A percentile compares a stretch with the other conserved stretches of the same genome.
phyloP scores from a whole-genome alignment of 2,797 vertebrate species.

The Rallus crepitans region DNA sequence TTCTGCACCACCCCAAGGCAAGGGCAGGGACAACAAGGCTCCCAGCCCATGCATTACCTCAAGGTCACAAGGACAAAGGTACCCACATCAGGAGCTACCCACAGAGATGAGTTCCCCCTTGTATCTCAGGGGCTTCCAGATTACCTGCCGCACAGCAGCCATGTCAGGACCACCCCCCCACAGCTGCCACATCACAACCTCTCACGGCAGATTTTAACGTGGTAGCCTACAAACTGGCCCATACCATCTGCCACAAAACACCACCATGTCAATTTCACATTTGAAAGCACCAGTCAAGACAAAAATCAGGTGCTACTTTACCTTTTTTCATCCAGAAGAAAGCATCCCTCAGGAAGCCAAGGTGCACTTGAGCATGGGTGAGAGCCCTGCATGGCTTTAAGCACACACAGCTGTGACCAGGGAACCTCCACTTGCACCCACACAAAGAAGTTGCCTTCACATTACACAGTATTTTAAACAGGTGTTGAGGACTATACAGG shows the following conservation, averaged over 20 bases:
- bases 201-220: accelerated
- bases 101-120: accelerated
- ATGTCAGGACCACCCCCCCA: accelerated
- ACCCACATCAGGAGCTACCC: accelerated
- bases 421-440: neutral
- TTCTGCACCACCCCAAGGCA: neutral
- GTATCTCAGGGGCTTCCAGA: accelerated
- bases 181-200: neutral
- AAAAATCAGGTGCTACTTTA: accelerated
- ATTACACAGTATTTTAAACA: neutral
- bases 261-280: accelerated
- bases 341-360: neutral
- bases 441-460: neutral
- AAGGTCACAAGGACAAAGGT: neutral
- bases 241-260: accelerated
- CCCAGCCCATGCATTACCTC: accelerated
- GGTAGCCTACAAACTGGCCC: neutral
- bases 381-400: accelerated
- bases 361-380: accelerated
- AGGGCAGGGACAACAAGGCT: neutral
- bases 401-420: neutral
- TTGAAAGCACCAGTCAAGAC: accelerated
- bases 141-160: neutral
- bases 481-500: neutral
- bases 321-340: neutral